A percentile compares a stretch with the other conserved stretches of the same genome.
phyloP scores from a whole-genome alignment of 1,140 invertebrate genomes.

The Drosophila sp. region DNA sequence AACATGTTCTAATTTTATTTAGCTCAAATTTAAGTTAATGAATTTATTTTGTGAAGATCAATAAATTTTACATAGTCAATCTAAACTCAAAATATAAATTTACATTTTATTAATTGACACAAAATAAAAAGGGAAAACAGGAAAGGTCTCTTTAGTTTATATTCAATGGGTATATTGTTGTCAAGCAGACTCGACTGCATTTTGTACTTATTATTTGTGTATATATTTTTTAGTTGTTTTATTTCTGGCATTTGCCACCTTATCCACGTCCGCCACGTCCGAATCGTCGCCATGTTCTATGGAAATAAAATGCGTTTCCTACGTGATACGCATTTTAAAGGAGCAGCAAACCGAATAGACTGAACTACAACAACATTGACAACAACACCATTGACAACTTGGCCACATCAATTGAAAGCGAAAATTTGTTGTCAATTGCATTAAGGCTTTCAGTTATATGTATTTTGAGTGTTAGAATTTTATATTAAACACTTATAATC shows the following conservation, averaged over 20 bases:
- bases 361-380: constrained; percentile 29
- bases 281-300: constrained; percentile 77
- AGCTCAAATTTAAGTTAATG: too few species aligned
- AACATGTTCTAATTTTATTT: too few species aligned
- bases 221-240: constrained; percentile 37
- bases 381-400: constrained; percentile 32
- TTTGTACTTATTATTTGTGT: constrained; percentile 1
- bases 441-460: constrained; percentile 49
- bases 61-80: too few species aligned
- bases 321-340: constrained; percentile 63
- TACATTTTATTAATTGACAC: too few species aligned
- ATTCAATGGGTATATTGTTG: background rate
- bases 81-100: too few species aligned
- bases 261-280: constrained; percentile 68
- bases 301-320: constrained; percentile 76
- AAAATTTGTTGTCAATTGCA: constrained; percentile 76
- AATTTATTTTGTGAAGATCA: too few species aligned
- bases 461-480: constrained; percentile 68
- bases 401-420: constrained; percentile 54
- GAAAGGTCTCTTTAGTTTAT: too few species aligned
- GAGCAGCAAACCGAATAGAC: constrained; percentile 4
- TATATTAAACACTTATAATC: constrained; percentile 78
- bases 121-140: too few species aligned
- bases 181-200: background rate
- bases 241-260: constrained; percentile 55